Conservation (phyloP, 2,888 invertebrate genomes). For the Nezara viridula region DNA sequence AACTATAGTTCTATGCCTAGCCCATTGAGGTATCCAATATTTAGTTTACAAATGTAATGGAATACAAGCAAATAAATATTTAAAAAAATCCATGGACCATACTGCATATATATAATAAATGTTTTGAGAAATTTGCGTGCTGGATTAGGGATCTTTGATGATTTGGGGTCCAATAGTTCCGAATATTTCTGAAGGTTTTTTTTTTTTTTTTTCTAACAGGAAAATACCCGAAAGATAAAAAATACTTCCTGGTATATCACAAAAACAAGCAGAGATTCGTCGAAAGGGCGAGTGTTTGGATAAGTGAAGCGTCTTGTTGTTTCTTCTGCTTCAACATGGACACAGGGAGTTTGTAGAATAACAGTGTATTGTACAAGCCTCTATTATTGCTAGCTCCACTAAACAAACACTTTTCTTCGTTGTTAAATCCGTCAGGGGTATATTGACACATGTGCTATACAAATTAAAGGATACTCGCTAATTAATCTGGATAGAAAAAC, state of each 20-base stretch:
- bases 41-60: no score
- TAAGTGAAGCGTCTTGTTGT: not conserved
- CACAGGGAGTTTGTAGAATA: not conserved
- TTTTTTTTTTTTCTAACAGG: no score
- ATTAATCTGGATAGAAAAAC: not conserved
- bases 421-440: not conserved
- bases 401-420: not conserved
- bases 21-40: no score
- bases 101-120: no score
- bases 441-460: not conserved
- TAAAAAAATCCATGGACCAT: no score
- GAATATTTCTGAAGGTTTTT: no score
- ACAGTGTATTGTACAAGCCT: not conserved
- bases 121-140: no score
- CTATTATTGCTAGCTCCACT: not conserved
- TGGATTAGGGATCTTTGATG: no score
- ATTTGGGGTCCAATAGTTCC: no score
- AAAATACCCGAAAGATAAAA: not conserved
- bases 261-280: not conserved
- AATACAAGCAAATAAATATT: no score
- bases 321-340: not conserved
- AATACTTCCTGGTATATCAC: not conserved
- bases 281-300: not conserved
- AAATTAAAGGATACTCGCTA: not conserved
- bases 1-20: no score